Base-by-base conservation (phyloP, 2,113 vertebrate genomes). In the Syngnathus typhle region DNA sequence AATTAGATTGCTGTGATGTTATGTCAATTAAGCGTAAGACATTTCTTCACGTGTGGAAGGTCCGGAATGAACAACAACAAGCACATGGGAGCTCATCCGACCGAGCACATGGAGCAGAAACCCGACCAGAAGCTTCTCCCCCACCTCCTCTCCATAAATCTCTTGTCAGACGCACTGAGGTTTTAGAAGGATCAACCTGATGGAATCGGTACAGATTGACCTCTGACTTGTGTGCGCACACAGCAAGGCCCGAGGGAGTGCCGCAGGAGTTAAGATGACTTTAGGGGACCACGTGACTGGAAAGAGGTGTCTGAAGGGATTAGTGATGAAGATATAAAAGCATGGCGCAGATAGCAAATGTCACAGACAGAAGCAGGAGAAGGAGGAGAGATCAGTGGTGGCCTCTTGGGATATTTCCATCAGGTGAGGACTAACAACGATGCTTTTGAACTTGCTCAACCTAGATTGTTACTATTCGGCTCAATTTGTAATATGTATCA, bases 291-390 rank as follows among this genome's bases (percentile, higher is more conserved):
- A 77, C 64, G 76, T 88, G 83, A 88, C 80, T 72, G 76, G 72
- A 65, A 79, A 85, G 72, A 70, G 69, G 75, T 68, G 64, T 74
- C 60, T 47, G 62, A 46, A 8, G 61, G 80, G 89, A 91, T 90
- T 88, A 90, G 54, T n/a, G 58, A 27, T 41, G 52, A 37, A 60
- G 65, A 19, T 87, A 89, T 92, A 90, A 87, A 88, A 86, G 77
- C 46, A 4, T 46, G 4, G 39, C 6, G 2, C 23, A 0, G 59
- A 38, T 46, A 44, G 59, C 21, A 5, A 46, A 36, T 44, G 6
- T 54, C 69, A 72, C 62, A 23, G 46, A 70, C 12, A 1, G 19
- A 9, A 54, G 62, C 68, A 49, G 54, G 41, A 32, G 27, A 32
- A 67, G 55, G 69, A 61, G 70, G 18, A 51, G 61, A 82, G 66